These are phyloP conservation scores for Elgaria multicarinata DNA, from an alignment of 2,113 vertebrate genomes.

Conservation along the genomic window DNA sequence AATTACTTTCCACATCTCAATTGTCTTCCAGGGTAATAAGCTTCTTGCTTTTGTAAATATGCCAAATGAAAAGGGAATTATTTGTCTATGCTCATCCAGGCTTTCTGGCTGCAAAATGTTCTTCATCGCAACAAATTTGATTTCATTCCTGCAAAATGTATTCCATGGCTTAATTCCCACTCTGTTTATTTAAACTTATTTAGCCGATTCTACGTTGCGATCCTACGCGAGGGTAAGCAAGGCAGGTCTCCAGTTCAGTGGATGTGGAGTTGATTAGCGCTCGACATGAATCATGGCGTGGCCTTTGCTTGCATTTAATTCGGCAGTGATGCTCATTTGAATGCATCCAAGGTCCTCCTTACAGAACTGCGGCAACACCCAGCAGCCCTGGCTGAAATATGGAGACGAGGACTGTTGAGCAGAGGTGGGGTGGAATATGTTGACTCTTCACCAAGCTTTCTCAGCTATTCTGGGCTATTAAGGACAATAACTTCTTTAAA, in stretches of 20 bases:
- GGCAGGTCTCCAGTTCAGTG: slow-evolving; percentile 22
- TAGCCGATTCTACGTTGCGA: not conserved
- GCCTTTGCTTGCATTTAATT: slow-evolving; percentile 41
- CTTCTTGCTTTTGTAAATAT: not conserved
- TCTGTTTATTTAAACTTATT: slow-evolving; percentile 10
- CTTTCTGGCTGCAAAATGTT: not conserved
- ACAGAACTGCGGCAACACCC: not conserved
- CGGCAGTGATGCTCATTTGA: slow-evolving; percentile 13
- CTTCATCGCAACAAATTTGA: not conserved
- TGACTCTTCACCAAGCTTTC: not conserved
- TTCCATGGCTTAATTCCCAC: not conserved
- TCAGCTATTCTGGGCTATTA: not conserved
- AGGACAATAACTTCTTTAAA: not conserved
- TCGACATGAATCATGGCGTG: slow-evolving; percentile 30
- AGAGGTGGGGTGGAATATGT: not conserved
- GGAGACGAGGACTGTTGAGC: not conserved
- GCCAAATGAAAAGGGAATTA: not conserved
- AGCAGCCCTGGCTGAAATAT: not conserved
- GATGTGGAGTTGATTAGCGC: slow-evolving; percentile 27
- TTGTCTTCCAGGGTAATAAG: slow-evolving; percentile 28
- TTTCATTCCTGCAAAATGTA: not conserved
- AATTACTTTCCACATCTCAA: not conserved
- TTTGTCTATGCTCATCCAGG: not conserved
- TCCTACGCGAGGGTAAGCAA: not conserved
- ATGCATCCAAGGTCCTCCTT: slow-evolving; percentile 32